Evolutionary conservation across 1,140 invertebrate species (phyloP).

Genomic region (Drosophila grimshawi): DNA sequence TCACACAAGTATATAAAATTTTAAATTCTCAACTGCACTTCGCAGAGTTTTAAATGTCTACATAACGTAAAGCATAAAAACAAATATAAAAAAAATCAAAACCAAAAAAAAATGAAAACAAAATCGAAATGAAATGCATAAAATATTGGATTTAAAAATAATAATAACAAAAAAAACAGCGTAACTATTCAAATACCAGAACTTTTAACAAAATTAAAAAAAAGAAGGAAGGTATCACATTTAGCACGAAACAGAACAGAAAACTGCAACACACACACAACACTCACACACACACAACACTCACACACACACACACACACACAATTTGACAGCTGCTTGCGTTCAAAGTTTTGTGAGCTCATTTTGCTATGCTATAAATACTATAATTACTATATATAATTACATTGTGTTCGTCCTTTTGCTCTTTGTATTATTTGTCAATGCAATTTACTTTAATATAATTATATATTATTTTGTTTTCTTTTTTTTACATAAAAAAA

Average conservation of each 20-base stretch:
- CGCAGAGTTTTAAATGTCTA: constrained; percentile 77
- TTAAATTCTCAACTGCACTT: constrained; percentile 74
- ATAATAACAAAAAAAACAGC: constrained; percentile 28
- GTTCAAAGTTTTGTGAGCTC: constrained; percentile 20
- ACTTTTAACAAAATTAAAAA: constrained; percentile 12
- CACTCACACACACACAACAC: constrained; percentile 3
- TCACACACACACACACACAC: constrained; percentile 8
- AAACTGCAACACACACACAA: constrained; percentile 14
- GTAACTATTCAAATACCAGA: constrained; percentile 22
- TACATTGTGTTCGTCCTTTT: background rate
- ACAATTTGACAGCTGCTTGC: constrained; percentile 29
- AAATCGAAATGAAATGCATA: constrained; percentile 36
- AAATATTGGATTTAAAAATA: constrained; percentile 54
- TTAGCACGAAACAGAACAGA: constrained; percentile 24
- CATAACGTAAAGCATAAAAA: constrained; percentile 59
- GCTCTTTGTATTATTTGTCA: constrained; percentile 2
- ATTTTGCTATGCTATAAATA: constrained; percentile 32
- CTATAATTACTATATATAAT: constrained; percentile 19
- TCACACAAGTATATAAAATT: constrained; percentile 48
- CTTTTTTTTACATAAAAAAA: constrained; percentile 64
- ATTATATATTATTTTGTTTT: constrained; percentile 35
- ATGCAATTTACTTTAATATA: constrained; percentile 28
- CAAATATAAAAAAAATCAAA: constrained; percentile 44
- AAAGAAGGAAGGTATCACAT: constrained; percentile 6
- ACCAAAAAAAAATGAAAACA: constrained; percentile 18